A percentile compares a stretch with the other conserved stretches of the same genome.
Evolutionary conservation across 2,797 vertebrate species (phyloP).

Genomic region (Neosilurus mollespiculum): DNA sequence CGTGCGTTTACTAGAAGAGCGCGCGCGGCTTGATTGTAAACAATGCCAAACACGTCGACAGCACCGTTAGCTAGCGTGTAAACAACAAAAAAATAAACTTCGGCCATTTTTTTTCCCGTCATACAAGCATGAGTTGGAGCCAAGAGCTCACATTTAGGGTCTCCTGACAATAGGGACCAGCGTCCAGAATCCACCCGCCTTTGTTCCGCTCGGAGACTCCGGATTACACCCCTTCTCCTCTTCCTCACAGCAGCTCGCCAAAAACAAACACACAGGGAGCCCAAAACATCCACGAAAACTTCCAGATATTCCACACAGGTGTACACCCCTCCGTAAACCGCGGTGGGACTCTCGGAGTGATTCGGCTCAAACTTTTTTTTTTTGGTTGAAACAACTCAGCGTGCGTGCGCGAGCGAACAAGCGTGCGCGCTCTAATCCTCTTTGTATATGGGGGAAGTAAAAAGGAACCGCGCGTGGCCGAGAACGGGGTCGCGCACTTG

Average conservation of each 20-base stretch:
- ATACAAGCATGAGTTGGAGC: neutral
- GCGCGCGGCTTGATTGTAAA: conserved; percentile 27
- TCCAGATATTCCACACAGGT: conserved; percentile 7
- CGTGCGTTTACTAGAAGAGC: neutral
- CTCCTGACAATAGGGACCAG: conserved; percentile 55
- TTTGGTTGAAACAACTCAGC: conserved; percentile 22
- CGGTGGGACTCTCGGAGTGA: conserved; percentile 8
- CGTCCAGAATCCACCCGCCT: conserved; percentile 58
- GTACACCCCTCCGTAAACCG: conserved; percentile 23
- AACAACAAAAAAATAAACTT: neutral
- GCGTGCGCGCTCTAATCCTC: conserved; percentile 54
- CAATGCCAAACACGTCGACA: neutral
- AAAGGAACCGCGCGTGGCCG: conserved; percentile 50
- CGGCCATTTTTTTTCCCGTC: neutral
- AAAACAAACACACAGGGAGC: neutral
- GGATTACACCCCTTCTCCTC: conserved; percentile 35
- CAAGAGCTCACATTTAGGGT: conserved; percentile 33
- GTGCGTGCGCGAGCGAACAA: conserved; percentile 12
- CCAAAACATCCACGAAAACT: conserved; percentile 36
- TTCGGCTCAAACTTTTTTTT: conserved; percentile 47
- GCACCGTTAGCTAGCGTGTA: neutral
- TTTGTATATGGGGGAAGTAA: conserved; percentile 61
- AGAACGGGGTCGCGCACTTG: conserved; percentile 50
- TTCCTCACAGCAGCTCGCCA: conserved; percentile 41
- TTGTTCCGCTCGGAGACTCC: conserved; percentile 61